These are phyloP conservation scores for Tapera naevia DNA, from an alignment of 2,797 vertebrate genomes.

Conservation along the genomic window DNA sequence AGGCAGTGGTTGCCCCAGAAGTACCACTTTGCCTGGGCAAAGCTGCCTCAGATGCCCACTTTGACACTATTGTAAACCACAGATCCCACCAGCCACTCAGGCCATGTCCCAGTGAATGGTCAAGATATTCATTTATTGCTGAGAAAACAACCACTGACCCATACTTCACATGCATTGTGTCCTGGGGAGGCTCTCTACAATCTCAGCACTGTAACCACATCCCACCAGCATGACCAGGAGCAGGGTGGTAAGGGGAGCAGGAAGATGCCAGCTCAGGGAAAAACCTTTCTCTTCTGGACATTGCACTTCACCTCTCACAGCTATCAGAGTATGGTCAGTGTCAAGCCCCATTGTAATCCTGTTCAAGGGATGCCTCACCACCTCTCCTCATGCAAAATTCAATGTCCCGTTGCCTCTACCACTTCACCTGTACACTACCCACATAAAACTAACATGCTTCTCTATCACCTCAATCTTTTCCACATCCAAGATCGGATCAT, in stretches of 20 bases:
- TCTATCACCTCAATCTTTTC: not conserved
- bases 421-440: not conserved
- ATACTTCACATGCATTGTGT: rapidly evolving
- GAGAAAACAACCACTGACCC: not conserved
- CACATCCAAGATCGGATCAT: not conserved
- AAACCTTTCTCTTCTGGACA: not conserved
- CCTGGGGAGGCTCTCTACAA: not conserved
- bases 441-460: not conserved
- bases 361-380: not conserved
- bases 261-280: not conserved
- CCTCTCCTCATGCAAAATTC: not conserved
- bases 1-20: not conserved
- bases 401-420: rapidly evolving
- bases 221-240: not conserved
- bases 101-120: not conserved
- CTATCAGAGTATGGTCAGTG: rapidly evolving
- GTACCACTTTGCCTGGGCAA: not conserved
- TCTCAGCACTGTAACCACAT: not conserved
- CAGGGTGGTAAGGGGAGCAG: not conserved
- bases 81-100: not conserved
- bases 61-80: not conserved
- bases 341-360: not conserved
- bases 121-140: not conserved
- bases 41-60: not conserved
- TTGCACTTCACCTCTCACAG: not conserved